phyloP scores from a whole-genome alignment of 1,140 invertebrate species.

The Sinella curviseta region DNA sequence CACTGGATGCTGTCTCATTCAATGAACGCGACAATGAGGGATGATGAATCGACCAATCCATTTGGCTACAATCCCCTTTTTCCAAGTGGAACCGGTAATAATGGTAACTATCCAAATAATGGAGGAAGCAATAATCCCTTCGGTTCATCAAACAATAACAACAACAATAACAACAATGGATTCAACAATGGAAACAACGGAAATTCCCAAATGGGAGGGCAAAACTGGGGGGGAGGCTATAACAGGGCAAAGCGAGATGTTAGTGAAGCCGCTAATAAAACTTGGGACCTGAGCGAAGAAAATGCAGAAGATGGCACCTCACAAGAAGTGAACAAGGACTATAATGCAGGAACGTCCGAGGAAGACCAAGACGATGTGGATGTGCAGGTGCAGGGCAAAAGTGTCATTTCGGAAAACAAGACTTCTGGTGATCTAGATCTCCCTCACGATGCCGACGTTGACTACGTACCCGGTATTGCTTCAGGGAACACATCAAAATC shows the following conservation, averaged over 20 bases:
- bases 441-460: neutral
- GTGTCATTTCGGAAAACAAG: neutral
- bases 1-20: conserved; percentile 52
- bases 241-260: neutral
- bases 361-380: too few species aligned
- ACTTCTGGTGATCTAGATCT: neutral
- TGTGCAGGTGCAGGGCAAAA: too few species aligned
- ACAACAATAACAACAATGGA: neutral
- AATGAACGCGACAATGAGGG: conserved; percentile 48
- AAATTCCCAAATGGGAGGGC: too few species aligned
- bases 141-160: neutral
- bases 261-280: too few species aligned
- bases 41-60: conserved; percentile 40
- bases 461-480: neutral
- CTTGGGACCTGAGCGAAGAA: neutral
- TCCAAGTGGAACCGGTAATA: neutral
- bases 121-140: neutral
- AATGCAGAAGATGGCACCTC: neutral
- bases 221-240: too few species aligned
- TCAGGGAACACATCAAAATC: neutral
- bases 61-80: neutral
- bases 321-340: neutral
- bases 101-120: neutral
- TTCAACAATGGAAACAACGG: neutral
- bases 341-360: too few species aligned